phyloP scores from a whole-genome alignment of 2,797 vertebrate species.

The Margarornis squamiger region DNA sequence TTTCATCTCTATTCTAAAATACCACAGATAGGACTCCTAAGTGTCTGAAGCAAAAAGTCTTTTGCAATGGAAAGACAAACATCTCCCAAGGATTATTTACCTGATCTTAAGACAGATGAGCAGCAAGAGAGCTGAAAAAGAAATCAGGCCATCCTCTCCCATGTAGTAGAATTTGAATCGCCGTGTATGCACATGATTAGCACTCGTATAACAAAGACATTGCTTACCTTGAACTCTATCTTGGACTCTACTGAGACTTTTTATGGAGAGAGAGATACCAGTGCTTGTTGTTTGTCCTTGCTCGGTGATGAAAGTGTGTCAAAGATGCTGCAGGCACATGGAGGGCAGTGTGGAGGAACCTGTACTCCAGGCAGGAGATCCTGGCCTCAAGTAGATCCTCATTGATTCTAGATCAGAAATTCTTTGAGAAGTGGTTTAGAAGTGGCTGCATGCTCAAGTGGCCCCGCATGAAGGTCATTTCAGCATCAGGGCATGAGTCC shows the following conservation, averaged over 20 bases:
- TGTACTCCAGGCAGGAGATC: not conserved
- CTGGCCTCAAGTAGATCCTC: not conserved
- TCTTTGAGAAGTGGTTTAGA: not conserved
- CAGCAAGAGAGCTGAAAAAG: not conserved
- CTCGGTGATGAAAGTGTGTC: not conserved
- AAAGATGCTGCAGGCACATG: not conserved
- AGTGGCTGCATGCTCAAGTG: not conserved
- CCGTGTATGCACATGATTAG: not conserved
- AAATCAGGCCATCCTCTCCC: not conserved
- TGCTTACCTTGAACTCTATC: not conserved
- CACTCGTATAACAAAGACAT: not conserved
- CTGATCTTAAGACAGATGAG: not conserved
- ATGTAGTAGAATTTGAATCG: not conserved
- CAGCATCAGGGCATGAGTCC: not conserved
- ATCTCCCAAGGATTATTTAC: not conserved
- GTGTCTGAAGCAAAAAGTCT: not conserved
- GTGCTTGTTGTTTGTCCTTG: not conserved
- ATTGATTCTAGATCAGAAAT: conserved; percentile 12
- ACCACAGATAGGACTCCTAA: not conserved
- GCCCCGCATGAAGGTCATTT: not conserved
- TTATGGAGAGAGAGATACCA: not conserved
- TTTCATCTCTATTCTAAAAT: not conserved
- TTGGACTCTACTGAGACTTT: not conserved
- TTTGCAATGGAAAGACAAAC: not conserved
- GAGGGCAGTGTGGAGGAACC: not conserved